These are phyloP conservation scores for Eulemur rufifrons DNA, from an alignment of 2,113 vertebrate genomes.

Conservation along the genomic window DNA sequence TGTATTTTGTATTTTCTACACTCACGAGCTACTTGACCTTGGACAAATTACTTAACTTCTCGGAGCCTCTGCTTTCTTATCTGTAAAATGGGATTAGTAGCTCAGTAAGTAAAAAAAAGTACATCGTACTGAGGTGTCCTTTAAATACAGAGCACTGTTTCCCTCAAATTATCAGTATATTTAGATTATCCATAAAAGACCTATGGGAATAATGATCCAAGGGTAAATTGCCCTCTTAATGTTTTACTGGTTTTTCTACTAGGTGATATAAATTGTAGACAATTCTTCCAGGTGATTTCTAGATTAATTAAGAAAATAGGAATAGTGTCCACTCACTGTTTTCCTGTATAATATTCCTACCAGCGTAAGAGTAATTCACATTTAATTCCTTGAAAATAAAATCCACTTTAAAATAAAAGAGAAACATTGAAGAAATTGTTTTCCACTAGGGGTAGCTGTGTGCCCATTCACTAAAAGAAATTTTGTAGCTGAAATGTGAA, in stretches of 20 bases:
- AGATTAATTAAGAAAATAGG: not conserved
- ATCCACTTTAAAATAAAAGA: not conserved
- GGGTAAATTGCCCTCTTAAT: not conserved
- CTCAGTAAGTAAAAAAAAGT: not conserved
- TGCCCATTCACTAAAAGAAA: not conserved
- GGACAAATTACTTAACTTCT: not conserved
- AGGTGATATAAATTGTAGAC: not conserved
- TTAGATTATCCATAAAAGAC: not conserved
- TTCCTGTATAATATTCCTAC: not conserved
- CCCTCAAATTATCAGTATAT: not conserved
- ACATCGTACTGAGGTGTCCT: not conserved
- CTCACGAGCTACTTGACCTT: not conserved
- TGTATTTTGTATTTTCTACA: not conserved
- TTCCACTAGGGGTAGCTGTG: conserved; percentile 77
- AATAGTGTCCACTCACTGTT: not conserved
- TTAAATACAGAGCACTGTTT: not conserved
- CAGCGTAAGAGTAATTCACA: not conserved
- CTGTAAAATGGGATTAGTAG: not conserved
- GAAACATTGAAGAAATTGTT: not conserved
- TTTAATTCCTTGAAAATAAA: not conserved
- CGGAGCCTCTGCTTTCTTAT: not conserved
- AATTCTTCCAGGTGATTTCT: not conserved
- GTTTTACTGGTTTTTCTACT: not conserved
- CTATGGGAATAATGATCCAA: not conserved
- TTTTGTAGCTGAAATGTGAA: not conserved